Evolutionary conservation across 2,888 invertebrate species (phyloP).

Genomic region (Melanostoma mellinum): DNA sequence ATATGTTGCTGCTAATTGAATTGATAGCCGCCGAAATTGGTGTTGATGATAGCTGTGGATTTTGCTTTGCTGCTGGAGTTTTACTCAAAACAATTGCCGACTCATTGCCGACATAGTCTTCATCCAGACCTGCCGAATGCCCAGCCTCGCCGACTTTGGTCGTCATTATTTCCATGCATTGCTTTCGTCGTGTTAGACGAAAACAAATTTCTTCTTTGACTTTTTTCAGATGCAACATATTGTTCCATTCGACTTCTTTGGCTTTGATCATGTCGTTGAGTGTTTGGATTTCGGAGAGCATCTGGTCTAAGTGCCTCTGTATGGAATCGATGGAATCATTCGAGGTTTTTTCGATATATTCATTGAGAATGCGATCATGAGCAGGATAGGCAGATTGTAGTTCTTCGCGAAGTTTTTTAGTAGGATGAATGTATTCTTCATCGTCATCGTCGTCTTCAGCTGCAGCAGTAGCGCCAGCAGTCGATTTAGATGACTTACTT

Average conservation of each 20-base stretch:
- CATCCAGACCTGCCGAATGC: conserved; percentile 70
- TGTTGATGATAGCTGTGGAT: conserved; percentile 50
- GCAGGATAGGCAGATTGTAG: conserved; percentile 83
- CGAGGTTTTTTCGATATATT: conserved; percentile 86
- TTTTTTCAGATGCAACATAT: conserved; percentile 90
- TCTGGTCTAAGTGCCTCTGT: conserved; percentile 86
- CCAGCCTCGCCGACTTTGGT: conserved; percentile 75
- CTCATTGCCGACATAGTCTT: conserved; percentile 54
- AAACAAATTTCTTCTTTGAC: conserved; percentile 91
- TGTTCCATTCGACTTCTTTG: conserved; percentile 94
- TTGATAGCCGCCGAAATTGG: conserved; percentile 41
- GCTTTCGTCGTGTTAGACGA: conserved; percentile 87
- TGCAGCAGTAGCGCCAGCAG: conserved; percentile 16
- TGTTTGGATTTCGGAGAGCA: conserved; percentile 87
- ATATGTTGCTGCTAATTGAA: conserved; percentile 53
- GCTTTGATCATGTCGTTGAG: conserved; percentile 89
- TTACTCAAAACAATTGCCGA: conserved; percentile 40
- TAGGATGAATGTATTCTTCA: conserved; percentile 73
- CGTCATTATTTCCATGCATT: conserved; percentile 83
- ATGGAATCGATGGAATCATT: conserved; percentile 85
- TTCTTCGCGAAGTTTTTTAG: conserved; percentile 83
- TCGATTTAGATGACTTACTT: conserved; percentile 30
- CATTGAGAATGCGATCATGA: conserved; percentile 85
- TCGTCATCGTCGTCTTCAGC: conserved; percentile 37
- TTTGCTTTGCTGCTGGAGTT: conserved; percentile 42